Conservation (phyloP, 2,888 invertebrate species). For the Phoronis australis region DNA sequence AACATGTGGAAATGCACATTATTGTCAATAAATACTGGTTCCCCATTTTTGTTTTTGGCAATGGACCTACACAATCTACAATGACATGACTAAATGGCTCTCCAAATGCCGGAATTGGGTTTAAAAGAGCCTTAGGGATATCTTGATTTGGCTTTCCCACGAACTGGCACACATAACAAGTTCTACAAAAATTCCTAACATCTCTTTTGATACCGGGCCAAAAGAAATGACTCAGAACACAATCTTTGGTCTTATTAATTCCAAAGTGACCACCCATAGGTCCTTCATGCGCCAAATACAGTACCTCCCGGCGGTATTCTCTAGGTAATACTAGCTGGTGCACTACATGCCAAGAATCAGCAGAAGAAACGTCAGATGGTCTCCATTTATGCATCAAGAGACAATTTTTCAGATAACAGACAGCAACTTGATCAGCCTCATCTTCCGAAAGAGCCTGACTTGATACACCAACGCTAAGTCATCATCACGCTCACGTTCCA, state of each 20-base stretch:
- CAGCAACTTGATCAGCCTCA: background rate
- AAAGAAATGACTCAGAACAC: slow-evolving; percentile 10
- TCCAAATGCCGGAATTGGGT: slow-evolving; percentile 8
- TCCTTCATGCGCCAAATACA: slow-evolving; percentile 12
- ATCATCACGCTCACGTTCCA: too few relatives aligned
- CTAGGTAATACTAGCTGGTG: slow-evolving; percentile 9
- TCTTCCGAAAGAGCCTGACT: background rate
- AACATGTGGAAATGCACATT: slow-evolving; percentile 14
- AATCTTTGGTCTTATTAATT: slow-evolving; percentile 13
- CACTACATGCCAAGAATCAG: slow-evolving; percentile 3
- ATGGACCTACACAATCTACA: too few relatives aligned
- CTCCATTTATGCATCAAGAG: slow-evolving; percentile 15
- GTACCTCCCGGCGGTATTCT: slow-evolving; percentile 4
- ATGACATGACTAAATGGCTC: slow-evolving; percentile 13
- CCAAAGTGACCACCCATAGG: slow-evolving; percentile 9
- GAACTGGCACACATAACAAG: slow-evolving; percentile 12
- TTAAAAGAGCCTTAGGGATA: slow-evolving; percentile 7
- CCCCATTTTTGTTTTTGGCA: slow-evolving; percentile 11
- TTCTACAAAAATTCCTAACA: slow-evolving; percentile 6
- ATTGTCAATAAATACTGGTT: too few relatives aligned
- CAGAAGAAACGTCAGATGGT: slow-evolving; percentile 6
- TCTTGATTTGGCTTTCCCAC: slow-evolving; percentile 12
- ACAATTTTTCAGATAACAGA: slow-evolving; percentile 5
- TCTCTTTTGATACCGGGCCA: slow-evolving; percentile 9
- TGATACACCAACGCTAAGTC: too few relatives aligned